Evolutionary conservation across 2,797 vertebrate species (phyloP).

Genomic region (Tragelaphus eurycerus): DNA sequence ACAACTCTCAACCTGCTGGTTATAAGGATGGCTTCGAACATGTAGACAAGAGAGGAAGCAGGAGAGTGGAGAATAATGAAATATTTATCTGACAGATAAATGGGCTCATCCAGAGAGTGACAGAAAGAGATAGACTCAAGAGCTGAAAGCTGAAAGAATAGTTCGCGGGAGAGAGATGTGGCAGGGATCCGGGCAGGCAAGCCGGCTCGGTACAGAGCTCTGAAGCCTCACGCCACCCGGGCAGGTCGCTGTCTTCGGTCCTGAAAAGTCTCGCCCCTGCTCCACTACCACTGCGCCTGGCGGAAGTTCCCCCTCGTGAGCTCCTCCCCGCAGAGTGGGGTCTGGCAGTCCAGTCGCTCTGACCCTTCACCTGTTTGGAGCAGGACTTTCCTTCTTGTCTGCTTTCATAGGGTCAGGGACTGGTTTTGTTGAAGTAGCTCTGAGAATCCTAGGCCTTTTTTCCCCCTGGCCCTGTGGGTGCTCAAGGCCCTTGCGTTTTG

Average conservation of each 20-base stretch:
- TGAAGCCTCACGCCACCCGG: background rate
- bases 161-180: accelerated
- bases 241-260: constrained; percentile 74
- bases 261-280: constrained; percentile 52
- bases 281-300: background rate
- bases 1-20: background rate
- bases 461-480: background rate
- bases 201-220: accelerated
- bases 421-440: background rate
- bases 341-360: background rate
- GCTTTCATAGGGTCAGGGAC: background rate
- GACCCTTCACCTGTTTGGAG: background rate
- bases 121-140: background rate
- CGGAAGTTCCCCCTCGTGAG: background rate
- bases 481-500: background rate
- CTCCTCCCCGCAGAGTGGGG: background rate
- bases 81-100: background rate
- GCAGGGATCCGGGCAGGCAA: accelerated
- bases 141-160: background rate
- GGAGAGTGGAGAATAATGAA: background rate
- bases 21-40: background rate
- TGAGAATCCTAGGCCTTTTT: background rate
- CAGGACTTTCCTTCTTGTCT: background rate
- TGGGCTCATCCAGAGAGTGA: background rate
- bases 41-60: background rate